Percentiles rank a stretch among this genome's conserved stretches.
Evolutionary conservation across 2,888 invertebrate species (phyloP).

Genomic region (Drosophila hamatofila): DNA sequence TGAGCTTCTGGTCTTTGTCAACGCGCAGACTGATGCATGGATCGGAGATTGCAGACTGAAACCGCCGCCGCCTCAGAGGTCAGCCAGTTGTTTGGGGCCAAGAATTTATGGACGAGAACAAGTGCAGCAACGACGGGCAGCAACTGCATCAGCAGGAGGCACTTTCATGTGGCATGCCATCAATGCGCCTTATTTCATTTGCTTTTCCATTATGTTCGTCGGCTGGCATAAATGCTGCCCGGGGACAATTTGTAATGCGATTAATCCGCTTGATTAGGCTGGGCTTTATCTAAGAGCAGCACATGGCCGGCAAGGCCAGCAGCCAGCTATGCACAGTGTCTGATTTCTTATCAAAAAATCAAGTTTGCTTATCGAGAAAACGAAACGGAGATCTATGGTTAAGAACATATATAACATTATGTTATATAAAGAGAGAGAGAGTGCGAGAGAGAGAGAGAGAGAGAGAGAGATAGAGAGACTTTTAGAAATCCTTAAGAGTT

Average conservation of each 20-base stretch:
- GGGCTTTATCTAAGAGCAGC: conserved; percentile 35
- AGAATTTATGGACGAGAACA: conserved; percentile 49
- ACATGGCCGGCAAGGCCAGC: conserved; percentile 34
- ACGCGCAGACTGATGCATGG: conserved; percentile 28
- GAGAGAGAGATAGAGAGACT: too few relatives aligned
- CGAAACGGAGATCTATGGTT: background rate
- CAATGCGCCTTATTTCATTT: conserved; percentile 65
- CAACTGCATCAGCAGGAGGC: conserved; percentile 42
- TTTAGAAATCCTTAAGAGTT: too few relatives aligned
- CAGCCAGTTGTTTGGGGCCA: conserved; percentile 47
- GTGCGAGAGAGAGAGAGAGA: too few relatives aligned
- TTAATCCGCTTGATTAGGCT: conserved; percentile 75
- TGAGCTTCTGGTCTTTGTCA: conserved; percentile 50
- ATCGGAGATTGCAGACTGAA: conserved; percentile 11
- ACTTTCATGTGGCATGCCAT: conserved; percentile 60
- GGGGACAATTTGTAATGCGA: conserved; percentile 78
- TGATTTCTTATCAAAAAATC: background rate
- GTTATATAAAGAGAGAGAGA: too few relatives aligned
- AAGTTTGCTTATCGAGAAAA: background rate
- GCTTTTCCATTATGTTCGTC: conserved; percentile 58
- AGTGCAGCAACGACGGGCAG: conserved; percentile 55
- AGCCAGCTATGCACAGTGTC: background rate
- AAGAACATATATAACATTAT: background rate
- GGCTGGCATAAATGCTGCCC: conserved; percentile 59
- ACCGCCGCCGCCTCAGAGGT: conserved; percentile 56